Evolutionary conservation across 2,797 vertebrate genomes (phyloP).

Genomic region (Distichodus sexfasciatus): DNA sequence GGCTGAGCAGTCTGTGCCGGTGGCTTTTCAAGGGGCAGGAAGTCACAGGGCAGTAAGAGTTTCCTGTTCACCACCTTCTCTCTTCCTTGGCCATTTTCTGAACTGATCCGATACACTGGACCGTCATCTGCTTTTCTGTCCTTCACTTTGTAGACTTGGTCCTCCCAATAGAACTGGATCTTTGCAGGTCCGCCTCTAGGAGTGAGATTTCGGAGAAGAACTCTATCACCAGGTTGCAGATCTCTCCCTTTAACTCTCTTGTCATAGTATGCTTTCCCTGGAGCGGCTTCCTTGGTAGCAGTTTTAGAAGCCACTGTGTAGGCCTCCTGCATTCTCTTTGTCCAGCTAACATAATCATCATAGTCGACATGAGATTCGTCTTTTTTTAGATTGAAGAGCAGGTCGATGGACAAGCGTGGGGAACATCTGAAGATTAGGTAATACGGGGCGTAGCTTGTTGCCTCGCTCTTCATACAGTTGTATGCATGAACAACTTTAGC

Average conservation of each 20-base stretch:
- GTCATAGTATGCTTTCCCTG: conserved; percentile 16
- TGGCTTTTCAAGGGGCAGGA: conserved; percentile 10
- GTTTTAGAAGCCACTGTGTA: conserved; percentile 9
- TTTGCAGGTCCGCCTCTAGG: conserved; percentile 5
- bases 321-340: conserved; percentile 35
- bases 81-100: conserved; percentile 25
- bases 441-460: conserved; percentile 15
- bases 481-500: conserved; percentile 14
- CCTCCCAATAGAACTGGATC: conserved; percentile 9
- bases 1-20: not conserved
- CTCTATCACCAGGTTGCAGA: not conserved
- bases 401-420: conserved; percentile 15
- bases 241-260: not conserved
- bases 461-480: conserved; percentile 25
- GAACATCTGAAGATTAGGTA: conserved; percentile 23
- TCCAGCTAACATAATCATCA: conserved; percentile 23
- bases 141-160: conserved; percentile 5
- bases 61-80: conserved; percentile 20
- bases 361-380: not conserved
- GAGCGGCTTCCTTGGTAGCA: not conserved
- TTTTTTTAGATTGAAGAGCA: not conserved
- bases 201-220: not conserved
- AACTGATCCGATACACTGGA: conserved; percentile 20
- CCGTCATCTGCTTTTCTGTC: conserved; percentile 23
- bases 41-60: conserved; percentile 19